Evolutionary conservation across 2,113 vertebrate genomes (phyloP).

Genomic region (Cottus gobio): DNA sequence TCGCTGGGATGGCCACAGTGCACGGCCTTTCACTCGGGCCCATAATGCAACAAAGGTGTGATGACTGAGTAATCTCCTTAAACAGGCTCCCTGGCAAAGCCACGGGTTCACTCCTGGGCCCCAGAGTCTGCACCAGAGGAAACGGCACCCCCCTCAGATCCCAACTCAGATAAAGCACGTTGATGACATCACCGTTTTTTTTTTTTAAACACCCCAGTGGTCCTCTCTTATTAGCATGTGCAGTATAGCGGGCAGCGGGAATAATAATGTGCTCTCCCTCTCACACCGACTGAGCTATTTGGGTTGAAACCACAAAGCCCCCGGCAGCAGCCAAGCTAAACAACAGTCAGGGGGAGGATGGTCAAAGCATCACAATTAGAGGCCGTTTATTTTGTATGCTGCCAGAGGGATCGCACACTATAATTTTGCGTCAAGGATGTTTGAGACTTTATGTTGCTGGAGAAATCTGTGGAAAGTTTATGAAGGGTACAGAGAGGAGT

Average conservation of each 20-base stretch:
- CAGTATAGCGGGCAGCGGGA: constrained; percentile 63
- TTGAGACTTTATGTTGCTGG: constrained; percentile 55
- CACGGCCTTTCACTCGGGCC: constrained; percentile 64
- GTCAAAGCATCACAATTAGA: constrained; percentile 75
- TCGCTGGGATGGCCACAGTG: constrained; percentile 60
- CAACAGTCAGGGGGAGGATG: constrained; percentile 73
- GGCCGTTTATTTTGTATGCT: constrained; percentile 66
- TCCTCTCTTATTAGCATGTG: constrained; percentile 80
- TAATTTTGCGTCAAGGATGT: constrained; percentile 70
- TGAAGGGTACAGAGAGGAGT: constrained; percentile 27
- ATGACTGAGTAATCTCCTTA: constrained; percentile 74
- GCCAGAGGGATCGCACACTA: constrained; percentile 65
- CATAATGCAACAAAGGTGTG: constrained; percentile 81
- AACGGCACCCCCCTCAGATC: constrained; percentile 69
- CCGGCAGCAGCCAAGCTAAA: constrained; percentile 77
- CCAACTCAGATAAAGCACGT: constrained; percentile 69
- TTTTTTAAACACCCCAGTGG: constrained; percentile 54
- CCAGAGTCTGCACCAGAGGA: constrained; percentile 62
- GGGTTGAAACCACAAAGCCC: constrained; percentile 67
- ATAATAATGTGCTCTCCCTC: constrained; percentile 74
- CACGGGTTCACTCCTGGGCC: constrained; percentile 61
- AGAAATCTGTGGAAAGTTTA: constrained; percentile 60
- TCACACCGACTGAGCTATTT: constrained; percentile 65
- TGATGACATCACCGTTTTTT: constrained; percentile 76
- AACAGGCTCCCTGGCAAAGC: constrained; percentile 71